Evolutionary conservation across 2,888 invertebrate genomes (phyloP).

Genomic region (Pseudococcus jackbeardsleyi): DNA sequence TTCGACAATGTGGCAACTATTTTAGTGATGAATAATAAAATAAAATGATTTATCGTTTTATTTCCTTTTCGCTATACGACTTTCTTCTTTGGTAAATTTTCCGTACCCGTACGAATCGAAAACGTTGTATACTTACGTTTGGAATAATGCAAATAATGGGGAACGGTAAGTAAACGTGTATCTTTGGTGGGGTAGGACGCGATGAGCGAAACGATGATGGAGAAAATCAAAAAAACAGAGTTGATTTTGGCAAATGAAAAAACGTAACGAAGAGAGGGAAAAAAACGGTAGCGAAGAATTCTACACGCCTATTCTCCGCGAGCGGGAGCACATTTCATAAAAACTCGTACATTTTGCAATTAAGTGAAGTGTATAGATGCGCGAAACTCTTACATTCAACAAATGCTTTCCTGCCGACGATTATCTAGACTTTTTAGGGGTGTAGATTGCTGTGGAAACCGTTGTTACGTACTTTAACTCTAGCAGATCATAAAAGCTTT

Average conservation of each 20-base stretch:
- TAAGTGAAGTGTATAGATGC: constrained; percentile 27
- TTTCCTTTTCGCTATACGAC: not conserved
- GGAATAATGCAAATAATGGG: not conserved
- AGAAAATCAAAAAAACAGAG: not conserved
- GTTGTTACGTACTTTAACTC: constrained; percentile 18
- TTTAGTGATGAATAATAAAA: not conserved
- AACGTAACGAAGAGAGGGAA: not conserved
- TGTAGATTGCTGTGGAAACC: not conserved
- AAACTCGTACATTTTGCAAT: constrained; percentile 42
- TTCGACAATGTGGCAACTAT: constrained; percentile 41
- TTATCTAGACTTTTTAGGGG: constrained; percentile 30
- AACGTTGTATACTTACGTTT: not conserved
- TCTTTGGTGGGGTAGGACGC: not conserved
- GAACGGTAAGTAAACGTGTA: not conserved
- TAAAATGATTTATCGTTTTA: constrained; percentile 4
- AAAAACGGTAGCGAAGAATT: not conserved
- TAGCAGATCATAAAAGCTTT: constrained; percentile 33
- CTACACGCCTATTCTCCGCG: not conserved
- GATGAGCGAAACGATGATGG: not conserved
- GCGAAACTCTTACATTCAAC: constrained; percentile 22
- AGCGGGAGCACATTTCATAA: not conserved
- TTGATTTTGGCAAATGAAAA: not conserved
- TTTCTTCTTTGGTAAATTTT: not conserved
- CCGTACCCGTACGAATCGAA: not conserved
- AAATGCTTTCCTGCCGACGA: constrained; percentile 31